Evolutionary conservation across 2,888 invertebrate genomes (phyloP), one percentile per base, ranked within the genome.

Genomic region (Diloba caeruleocephala): DNA sequence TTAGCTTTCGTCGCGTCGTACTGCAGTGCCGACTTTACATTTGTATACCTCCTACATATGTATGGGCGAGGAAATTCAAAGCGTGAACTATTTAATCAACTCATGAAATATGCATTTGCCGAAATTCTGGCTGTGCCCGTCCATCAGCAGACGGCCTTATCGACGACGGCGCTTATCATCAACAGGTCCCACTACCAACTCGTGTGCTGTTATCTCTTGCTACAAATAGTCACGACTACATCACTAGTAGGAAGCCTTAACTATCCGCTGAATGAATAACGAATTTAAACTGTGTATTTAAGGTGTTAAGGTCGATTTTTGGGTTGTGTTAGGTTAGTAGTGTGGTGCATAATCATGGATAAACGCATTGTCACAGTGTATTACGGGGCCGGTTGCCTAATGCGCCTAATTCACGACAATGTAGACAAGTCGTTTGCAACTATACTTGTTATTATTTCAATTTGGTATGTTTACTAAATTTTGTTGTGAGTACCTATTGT

Each of bases 21-120:
- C 75, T 78, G 78, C 78, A 79, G 76, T 79, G 77, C 66, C 57
- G 71, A 68, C 71, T 76, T 77, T 79, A 81, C 79, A 79, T 77
- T 81, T 79, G 72, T 78, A 71, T 60, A 60, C 45, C 63, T 59
- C 54, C 52, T 74, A 76, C 74, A 78, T 79, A 78, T 79, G 78
- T 76, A 76, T 77, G 64, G 72, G 71, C 74, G 73, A 71, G 77
- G 78, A 82, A 87, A 86, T 89, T 82, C 85, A 86, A 85, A 89
- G 88, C 87, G 88, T 84, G 85, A 92, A 91, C 90, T 92, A 92
- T 92, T 92, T 92, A 91, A 91, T 91, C 91, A 90, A 89, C 87
- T 92, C 92, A 92, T 91, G 91, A 89, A 92, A 90, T 90, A 92
- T 92, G 89, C 90, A 92, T 92, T 91, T 83, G 84, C 92, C 91